phyloP scores from a whole-genome alignment of 2,888 invertebrate genomes.

The Rhogogaster chlorosoma region DNA sequence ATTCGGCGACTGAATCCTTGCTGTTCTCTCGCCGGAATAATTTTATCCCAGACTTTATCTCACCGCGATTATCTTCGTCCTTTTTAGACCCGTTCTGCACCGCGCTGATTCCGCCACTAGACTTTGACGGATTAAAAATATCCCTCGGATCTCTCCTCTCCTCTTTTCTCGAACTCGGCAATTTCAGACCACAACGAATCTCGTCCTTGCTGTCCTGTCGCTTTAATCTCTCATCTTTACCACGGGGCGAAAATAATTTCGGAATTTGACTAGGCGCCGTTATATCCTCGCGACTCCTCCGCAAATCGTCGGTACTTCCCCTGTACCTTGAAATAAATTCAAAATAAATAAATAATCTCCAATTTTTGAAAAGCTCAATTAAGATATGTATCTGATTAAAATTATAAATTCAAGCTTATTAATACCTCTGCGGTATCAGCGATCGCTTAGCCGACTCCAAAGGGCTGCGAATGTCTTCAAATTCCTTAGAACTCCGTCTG shows the following conservation, averaged over 20 bases:
- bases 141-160: slow-evolving; percentile 46
- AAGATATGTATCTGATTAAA: background rate
- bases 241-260: slow-evolving; percentile 69
- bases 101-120: background rate
- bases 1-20: slow-evolving; percentile 54
- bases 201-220: slow-evolving; percentile 74
- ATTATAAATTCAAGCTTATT: background rate
- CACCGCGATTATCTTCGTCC: slow-evolving; percentile 58
- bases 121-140: background rate
- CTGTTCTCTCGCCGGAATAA: slow-evolving; percentile 65
- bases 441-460: slow-evolving; percentile 74
- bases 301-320: slow-evolving; percentile 74
- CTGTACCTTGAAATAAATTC: slow-evolving; percentile 66
- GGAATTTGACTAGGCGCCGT: slow-evolving; percentile 75
- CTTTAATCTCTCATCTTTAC: slow-evolving; percentile 71
- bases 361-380: background rate
- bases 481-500: slow-evolving; percentile 72
- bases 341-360: slow-evolving; percentile 4
- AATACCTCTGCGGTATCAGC: slow-evolving; percentile 74
- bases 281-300: slow-evolving; percentile 74
- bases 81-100: slow-evolving; percentile 50
- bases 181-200: slow-evolving; percentile 60
- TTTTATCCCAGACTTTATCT: slow-evolving; percentile 62
- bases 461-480: slow-evolving; percentile 74
- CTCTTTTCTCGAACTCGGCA: slow-evolving; percentile 1